Evolutionary conservation across 2,797 vertebrate species (phyloP), one percentile per base, ranked within the genome.

Genomic region (Neosilurus hyrtlii): DNA sequence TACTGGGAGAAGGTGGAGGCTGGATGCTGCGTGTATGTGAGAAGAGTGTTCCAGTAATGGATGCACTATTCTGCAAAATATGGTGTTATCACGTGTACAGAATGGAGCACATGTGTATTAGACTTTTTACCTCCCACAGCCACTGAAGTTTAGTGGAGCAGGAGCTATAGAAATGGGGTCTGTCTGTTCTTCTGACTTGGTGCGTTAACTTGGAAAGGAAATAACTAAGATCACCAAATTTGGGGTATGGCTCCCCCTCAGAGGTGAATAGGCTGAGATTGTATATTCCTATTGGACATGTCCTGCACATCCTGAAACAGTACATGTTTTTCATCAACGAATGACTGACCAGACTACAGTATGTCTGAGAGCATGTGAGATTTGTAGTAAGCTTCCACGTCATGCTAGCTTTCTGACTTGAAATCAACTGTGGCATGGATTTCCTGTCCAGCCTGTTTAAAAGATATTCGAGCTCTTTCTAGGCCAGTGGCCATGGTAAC

Each of bases 401-500:
- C 63, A 14, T 59, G 26, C 65, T 8, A 11, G 24, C 56, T 62
- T 59, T 59, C 73, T 30, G 11, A 59, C 26, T 35, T 20, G 9
- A 51, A 30, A 15, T 37, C 22, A n/a, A 24, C 10, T 3, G 20
- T 56, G n/a, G 71, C 0, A 16, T 30, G 70, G 26, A 52, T 52
- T 10, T 74, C 52, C 24, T 59, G 73, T 59, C 54, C 26, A 30
- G 8, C 30, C 30, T 70, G 65, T 68, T 77, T 68, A 0, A 0
- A 75, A 61, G 22, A 49, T 9, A 9, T 61, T 43, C 0, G 18
- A 12, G 12, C 54, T 71, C 54, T 35, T 54, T 78, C 68, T n/a
- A 30, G 18, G 3, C 24, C 18, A 10, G 56, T 63, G 65, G 20
- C 76, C 54, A 78, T 70, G 54, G 73, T 30, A 83, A 83, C 73